These are phyloP conservation scores for Patiria pectinifera DNA, from an alignment of 53 echinoderm and acorn worm species.

Conservation along the genomic window DNA sequence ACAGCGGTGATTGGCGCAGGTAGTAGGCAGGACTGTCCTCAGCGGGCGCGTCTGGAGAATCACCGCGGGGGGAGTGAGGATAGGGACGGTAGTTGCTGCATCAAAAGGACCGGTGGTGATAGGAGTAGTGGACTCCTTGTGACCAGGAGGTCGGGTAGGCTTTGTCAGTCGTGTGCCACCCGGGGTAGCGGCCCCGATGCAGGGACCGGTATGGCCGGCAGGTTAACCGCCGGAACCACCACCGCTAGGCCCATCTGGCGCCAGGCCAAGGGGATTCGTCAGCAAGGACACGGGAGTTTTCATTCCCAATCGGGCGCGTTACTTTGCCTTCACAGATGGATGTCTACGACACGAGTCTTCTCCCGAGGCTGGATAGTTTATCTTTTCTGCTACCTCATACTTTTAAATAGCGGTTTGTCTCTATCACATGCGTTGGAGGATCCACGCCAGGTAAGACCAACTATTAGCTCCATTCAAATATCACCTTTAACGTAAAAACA, in stretches of 20 bases:
- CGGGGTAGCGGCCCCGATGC: conserved; percentile 31
- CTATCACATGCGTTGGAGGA: conserved; percentile 6
- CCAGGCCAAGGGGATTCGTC: conserved; percentile 25
- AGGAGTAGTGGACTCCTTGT: too few species aligned
- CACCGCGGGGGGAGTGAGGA: not conserved
- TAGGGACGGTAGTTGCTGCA: not conserved
- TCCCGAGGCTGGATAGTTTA: conserved; percentile 50
- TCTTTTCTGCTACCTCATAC: conserved; percentile 56
- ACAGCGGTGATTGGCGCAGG: conserved; percentile 1
- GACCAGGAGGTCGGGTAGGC: not conserved
- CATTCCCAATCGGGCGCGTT: conserved; percentile 22
- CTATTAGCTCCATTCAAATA: not conserved
- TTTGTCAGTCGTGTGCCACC: conserved; percentile 42
- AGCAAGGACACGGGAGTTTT: not conserved
- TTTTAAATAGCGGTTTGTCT: conserved; percentile 30
- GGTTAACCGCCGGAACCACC: conserved; percentile 31
- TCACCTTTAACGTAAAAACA: not conserved
- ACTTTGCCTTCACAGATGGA: conserved; percentile 20
- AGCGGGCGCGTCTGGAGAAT: not conserved
- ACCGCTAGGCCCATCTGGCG: conserved; percentile 30
- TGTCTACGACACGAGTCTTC: not conserved
- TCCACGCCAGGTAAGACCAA: conserved; percentile 35
- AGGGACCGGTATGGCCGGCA: conserved; percentile 45
- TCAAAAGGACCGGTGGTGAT: not conserved
- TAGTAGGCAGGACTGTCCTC: not conserved